Percentiles rank a stretch among this genome's conserved stretches.
phyloP scores from a whole-genome alignment of 2,797 vertebrate species.

The Neosilurus mollespiculum region DNA sequence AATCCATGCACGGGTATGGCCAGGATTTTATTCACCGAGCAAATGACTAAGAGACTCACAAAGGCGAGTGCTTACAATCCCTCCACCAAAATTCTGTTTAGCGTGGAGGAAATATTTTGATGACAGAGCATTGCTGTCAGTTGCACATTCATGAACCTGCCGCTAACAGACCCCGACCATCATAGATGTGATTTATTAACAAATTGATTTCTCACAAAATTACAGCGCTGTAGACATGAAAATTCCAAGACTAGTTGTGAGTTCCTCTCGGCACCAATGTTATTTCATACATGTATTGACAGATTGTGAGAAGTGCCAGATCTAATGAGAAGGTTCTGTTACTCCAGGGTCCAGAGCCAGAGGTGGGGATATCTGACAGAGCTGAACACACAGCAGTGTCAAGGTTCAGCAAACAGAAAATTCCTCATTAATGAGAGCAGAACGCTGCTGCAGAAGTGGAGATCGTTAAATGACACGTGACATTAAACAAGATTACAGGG shows the following conservation, averaged over 20 bases:
- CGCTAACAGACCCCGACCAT: neutral
- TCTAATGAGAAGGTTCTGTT: conserved; percentile 25
- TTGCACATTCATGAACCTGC: neutral
- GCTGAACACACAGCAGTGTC: neutral
- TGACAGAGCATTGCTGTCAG: neutral
- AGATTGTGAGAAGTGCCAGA: conserved; percentile 32
- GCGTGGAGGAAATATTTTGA: neutral
- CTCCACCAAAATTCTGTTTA: no score
- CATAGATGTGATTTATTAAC: neutral
- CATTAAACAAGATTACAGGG: conserved; percentile 66
- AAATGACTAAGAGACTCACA: no score
- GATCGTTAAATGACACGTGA: conserved; percentile 51
- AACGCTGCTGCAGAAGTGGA: conserved; percentile 45
- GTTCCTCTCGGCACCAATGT: neutral
- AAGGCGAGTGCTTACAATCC: no score
- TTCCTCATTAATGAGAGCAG: conserved; percentile 12
- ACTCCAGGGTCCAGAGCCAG: neutral
- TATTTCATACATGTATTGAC: conserved; percentile 22
- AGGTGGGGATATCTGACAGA: conserved; percentile 17
- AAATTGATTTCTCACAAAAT: neutral
- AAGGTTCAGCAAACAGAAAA: conserved; percentile 10
- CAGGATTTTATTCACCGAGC: no score
- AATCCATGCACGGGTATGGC: no score
- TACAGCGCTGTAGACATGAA: neutral
- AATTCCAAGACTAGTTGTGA: conserved; percentile 5